These are phyloP conservation scores for Microdon myrmicae DNA, from an alignment of 2,888 invertebrate genomes.

Conservation along the genomic window DNA sequence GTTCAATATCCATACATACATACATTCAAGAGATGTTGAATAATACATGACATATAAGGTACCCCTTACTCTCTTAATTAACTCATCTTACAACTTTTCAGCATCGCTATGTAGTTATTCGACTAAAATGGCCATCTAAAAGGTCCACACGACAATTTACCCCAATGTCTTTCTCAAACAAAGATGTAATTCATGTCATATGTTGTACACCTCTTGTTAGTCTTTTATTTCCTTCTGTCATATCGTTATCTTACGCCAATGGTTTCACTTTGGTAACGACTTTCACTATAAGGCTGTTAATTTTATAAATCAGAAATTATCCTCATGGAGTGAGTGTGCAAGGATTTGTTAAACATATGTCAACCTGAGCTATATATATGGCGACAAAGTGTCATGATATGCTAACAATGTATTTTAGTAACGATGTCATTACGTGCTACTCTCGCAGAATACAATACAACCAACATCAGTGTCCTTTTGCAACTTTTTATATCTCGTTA, in stretches of 20 bases:
- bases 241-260: too few relatives aligned
- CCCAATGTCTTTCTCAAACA: neutral
- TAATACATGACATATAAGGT: too few relatives aligned
- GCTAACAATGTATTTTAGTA: neutral
- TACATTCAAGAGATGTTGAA: too few relatives aligned
- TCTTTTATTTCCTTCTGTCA: too few relatives aligned
- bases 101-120: too few relatives aligned
- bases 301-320: conserved; percentile 7
- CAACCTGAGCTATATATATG: conserved; percentile 6
- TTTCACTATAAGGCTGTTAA: neutral
- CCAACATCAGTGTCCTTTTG: neutral
- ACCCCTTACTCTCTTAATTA: too few relatives aligned
- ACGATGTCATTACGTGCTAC: neutral
- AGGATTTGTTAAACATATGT: conserved; percentile 6
- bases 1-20: too few relatives aligned
- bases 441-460: conserved; percentile 9
- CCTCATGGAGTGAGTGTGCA: conserved; percentile 12
- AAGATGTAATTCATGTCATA: conserved; percentile 17
- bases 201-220: too few relatives aligned
- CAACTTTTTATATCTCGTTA: conserved; percentile 14
- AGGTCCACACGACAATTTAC: too few relatives aligned
- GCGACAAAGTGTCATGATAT: conserved; percentile 1
- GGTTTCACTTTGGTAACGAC: conserved; percentile 8
- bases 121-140: too few relatives aligned
- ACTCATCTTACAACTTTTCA: too few relatives aligned